Evolutionary conservation across 30 jellyfish, hydroid and myxozoan species (phyloP).

Genomic region (Chironex yamaguchii): DNA sequence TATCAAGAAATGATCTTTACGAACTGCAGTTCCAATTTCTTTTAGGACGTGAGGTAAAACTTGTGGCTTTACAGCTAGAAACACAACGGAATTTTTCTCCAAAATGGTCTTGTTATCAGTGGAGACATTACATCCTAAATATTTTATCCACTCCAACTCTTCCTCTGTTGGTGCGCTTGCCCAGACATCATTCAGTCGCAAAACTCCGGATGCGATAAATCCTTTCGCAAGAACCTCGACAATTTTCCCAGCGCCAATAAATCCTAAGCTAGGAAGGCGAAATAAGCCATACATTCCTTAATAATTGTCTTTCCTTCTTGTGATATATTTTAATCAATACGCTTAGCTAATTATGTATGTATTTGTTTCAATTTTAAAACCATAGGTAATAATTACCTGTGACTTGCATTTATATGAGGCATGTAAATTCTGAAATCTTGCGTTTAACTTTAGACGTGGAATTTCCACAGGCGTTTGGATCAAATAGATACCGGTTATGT

Average conservation of each 20-base stretch:
- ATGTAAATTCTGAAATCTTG: too few species aligned
- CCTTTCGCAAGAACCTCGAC: conserved; percentile 82
- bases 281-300: conserved; percentile 58
- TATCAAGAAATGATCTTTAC: conserved; percentile 62
- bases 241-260: conserved; percentile 81
- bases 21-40: conserved; percentile 66
- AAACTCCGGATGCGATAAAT: conserved; percentile 77
- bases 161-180: conserved; percentile 84
- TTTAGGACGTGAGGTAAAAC: conserved; percentile 59
- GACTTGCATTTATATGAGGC: too few species aligned
- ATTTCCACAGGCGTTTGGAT: too few species aligned
- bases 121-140: conserved; percentile 81
- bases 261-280: conserved; percentile 57
- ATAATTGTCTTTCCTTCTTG: background rate
- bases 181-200: conserved; percentile 74
- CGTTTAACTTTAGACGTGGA: too few species aligned
- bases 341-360: too few species aligned
- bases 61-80: conserved; percentile 83
- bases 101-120: conserved; percentile 47
- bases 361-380: too few species aligned
- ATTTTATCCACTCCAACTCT: conserved; percentile 79
- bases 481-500: too few species aligned
- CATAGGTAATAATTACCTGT: too few species aligned
- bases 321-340: too few species aligned
- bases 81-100: conserved; percentile 28